Evolutionary conservation across 2,797 vertebrate genomes (phyloP).

Genomic region (Gephyroberyx darwinii): DNA sequence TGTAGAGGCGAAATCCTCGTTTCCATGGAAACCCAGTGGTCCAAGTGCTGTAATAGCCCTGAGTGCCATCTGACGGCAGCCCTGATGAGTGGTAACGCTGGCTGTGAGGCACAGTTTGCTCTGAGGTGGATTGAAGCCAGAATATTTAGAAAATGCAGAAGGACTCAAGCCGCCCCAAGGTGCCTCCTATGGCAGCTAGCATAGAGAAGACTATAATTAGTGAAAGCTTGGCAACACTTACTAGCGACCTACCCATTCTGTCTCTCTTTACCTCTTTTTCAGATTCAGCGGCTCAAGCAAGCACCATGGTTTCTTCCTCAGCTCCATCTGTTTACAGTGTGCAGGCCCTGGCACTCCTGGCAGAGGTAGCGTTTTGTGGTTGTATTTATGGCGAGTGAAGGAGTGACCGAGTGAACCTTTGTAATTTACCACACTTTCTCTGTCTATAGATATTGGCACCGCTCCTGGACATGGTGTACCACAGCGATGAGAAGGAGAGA

Average conservation of each 20-base stretch:
- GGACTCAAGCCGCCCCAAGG: too few species aligned
- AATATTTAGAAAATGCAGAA: background rate
- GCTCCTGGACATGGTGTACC: slow-evolving; percentile 96
- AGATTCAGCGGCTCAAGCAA: slow-evolving; percentile 83
- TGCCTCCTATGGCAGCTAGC: too few species aligned
- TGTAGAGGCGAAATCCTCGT: background rate
- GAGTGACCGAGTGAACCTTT: background rate
- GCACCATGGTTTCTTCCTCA: slow-evolving; percentile 93
- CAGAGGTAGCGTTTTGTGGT: slow-evolving; percentile 83
- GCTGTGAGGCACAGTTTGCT: background rate
- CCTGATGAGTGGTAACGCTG: background rate
- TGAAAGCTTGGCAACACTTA: background rate
- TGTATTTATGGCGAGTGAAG: background rate
- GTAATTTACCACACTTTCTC: slow-evolving; percentile 3
- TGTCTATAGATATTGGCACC: slow-evolving; percentile 83
- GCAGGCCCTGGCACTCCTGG: slow-evolving; percentile 93
- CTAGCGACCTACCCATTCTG: background rate
- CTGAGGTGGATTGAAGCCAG: background rate
- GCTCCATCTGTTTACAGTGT: slow-evolving; percentile 95
- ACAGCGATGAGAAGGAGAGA: slow-evolving; percentile 97
- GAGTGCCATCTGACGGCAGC: background rate
- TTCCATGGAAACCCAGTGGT: slow-evolving; percentile 5
- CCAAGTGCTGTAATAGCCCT: background rate
- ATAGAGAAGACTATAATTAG: too few species aligned
- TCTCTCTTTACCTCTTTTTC: slow-evolving; percentile 2